Base-by-base conservation (phyloP, 2,797 vertebrate species). In the Synaphobranchus kaupii region DNA sequence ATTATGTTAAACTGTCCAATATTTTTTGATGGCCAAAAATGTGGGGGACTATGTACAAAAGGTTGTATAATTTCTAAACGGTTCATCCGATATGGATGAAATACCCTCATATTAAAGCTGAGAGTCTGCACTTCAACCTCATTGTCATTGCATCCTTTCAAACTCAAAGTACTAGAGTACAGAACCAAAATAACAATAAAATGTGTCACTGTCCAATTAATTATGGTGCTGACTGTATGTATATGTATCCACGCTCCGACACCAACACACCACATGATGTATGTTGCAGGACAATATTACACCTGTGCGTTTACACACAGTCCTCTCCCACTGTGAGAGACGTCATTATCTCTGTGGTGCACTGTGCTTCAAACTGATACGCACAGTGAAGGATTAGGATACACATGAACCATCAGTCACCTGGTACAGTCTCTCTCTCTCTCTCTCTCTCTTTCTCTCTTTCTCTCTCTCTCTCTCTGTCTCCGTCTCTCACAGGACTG, bases 401-500 rank as follows among this genome's bases (percentile, higher is more conserved):
- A 22, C 60, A 13, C 60, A 9, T 63, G 20, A 63, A n/a, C 60
- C 56, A 17, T 25, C 60, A 71, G 28, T 71, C 28, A 39, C 54
- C 54, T 56, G 54, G 4, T 15, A 56, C 54, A n/a, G n/a, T 17
- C 34, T 44, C 34, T 31, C 13, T 34, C 52, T 81, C 71, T 28
- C 76, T 34, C 5, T 6, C 56, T 39, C 34, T 91, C 0, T 0
- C 95, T 39, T 28, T 92, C 0, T 0, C 95, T 31, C 39, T 91
- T 0, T 0, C 95, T 34, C 44, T 91, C 0, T 0, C 94, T 34
- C 39, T 91, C 0, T 0, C 95, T 34, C 44, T 91, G 0, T 0
- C 95, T 31, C 44, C 91, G 0, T 0, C 94, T 47, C 44, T 92
- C 0, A 0, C 95, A 98, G 98, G 97, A 92, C 96, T 97, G 90